Conservation (phyloP, 2,797 vertebrate species). For the Champsocephalus esox region DNA sequence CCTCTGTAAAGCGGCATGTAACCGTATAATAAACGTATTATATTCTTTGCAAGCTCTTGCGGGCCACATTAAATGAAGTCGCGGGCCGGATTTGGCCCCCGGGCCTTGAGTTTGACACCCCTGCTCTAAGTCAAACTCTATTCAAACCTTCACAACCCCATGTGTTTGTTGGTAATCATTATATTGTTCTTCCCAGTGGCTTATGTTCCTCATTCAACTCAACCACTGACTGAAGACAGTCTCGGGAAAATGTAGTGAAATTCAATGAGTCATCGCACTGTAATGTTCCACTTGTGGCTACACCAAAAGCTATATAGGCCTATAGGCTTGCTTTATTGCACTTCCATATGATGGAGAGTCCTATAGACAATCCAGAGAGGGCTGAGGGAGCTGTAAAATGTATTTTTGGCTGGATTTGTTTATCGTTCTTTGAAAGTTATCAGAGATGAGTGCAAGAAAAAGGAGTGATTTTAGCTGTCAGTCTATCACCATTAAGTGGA, state of each 20-base stretch:
- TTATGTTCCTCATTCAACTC: not conserved
- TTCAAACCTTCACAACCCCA: not conserved
- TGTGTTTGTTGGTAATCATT: not conserved
- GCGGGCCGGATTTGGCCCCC: too few species aligned
- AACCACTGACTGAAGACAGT: slow-evolving; percentile 1
- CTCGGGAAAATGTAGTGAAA: slow-evolving; percentile 6
- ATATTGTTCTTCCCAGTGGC: not conserved
- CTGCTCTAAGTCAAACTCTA: not conserved
- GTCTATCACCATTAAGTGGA: slow-evolving; percentile 4
- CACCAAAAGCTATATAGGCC: not conserved
- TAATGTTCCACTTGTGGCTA: slow-evolving; percentile 16
- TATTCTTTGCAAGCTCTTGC: too few species aligned
- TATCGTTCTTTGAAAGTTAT: not conserved
- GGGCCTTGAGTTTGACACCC: too few species aligned
- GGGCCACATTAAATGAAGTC: too few species aligned
- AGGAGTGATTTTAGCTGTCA: not conserved
- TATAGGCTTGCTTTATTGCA: slow-evolving; percentile 22
- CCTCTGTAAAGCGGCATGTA: too few species aligned
- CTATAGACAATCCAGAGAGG: not conserved
- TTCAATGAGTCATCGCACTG: not conserved
- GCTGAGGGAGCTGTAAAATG: slow-evolving; percentile 22
- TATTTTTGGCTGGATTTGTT: slow-evolving; percentile 20
- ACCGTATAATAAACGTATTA: too few species aligned
- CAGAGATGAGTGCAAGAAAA: not conserved
- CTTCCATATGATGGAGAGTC: slow-evolving; percentile 1